phyloP scores from a whole-genome alignment of 2,797 vertebrate species.

The Todus mexicanus region DNA sequence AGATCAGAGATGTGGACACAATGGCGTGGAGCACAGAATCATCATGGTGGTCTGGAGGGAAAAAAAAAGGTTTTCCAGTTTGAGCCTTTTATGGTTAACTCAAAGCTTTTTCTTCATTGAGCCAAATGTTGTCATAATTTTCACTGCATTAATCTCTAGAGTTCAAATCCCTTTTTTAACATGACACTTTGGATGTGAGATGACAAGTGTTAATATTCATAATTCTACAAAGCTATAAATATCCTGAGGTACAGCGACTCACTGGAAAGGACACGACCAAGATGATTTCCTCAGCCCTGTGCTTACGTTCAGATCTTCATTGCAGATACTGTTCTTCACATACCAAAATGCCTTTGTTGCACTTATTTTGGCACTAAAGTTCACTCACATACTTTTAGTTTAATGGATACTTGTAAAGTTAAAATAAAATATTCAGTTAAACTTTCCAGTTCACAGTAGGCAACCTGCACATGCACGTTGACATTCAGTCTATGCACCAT shows the following conservation, averaged over 20 bases:
- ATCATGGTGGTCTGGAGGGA: neutral
- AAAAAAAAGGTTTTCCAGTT: neutral
- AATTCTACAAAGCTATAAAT: constrained; percentile 51
- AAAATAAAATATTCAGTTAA: constrained; percentile 37
- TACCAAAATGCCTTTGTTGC: constrained; percentile 15
- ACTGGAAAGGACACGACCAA: constrained; percentile 17
- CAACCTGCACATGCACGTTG: neutral
- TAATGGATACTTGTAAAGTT: constrained; percentile 18
- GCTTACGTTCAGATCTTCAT: neutral
- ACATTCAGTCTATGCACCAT: constrained; percentile 7
- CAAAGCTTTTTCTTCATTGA: constrained; percentile 24
- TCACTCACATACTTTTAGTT: neutral
- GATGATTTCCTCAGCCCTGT: constrained; percentile 12
- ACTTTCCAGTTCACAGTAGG: constrained; percentile 40
- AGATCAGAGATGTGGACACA: neutral
- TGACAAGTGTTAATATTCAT: constrained; percentile 68
- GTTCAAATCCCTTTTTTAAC: constrained; percentile 57
- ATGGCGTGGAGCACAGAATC: neutral
- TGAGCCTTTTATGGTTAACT: constrained; percentile 9
- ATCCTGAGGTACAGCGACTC: constrained; percentile 15
- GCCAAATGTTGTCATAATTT: constrained; percentile 38
- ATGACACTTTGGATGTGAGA: constrained; percentile 45
- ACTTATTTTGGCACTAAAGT: constrained; percentile 29
- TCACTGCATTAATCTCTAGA: constrained; percentile 50
- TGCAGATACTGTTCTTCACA: neutral